phyloP scores from a whole-genome alignment of 2,113 vertebrate genomes.

The Labeo catla region DNA sequence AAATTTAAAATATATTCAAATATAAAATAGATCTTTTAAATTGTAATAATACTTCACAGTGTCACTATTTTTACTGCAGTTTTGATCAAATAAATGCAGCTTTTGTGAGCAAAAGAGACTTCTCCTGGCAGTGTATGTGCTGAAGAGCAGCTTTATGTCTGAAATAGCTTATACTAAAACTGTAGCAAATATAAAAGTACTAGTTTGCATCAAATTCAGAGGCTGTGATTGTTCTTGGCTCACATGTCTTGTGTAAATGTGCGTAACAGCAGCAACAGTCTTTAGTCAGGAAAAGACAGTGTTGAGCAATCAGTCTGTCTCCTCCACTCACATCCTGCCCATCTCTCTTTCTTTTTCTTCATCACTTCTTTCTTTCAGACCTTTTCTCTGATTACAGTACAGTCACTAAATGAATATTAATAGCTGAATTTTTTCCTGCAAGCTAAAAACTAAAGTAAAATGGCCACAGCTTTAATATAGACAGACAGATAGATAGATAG shows the following conservation, averaged over 20 bases:
- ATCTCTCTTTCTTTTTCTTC: constrained; percentile 13
- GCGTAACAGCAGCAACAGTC: constrained; percentile 30
- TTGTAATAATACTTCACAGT: too few species aligned
- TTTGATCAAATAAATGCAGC: background rate
- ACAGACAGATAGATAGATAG: too few species aligned
- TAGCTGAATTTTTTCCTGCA: background rate
- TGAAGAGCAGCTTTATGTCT: background rate
- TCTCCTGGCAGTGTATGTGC: background rate
- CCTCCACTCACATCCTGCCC: constrained; percentile 47
- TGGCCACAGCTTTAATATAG: background rate
- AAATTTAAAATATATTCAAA: too few species aligned
- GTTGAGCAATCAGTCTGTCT: constrained; percentile 58
- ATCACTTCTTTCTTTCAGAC: background rate
- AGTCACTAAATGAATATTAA: background rate
- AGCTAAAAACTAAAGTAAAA: background rate
- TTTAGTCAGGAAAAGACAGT: constrained; percentile 60
- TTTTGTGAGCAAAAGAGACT: too few species aligned
- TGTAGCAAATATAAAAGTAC: background rate
- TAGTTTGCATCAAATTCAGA: background rate
- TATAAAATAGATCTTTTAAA: too few species aligned
- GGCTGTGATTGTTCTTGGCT: background rate
- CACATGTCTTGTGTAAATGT: background rate
- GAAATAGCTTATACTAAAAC: background rate
- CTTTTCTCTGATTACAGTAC: background rate
- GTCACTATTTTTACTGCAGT: too few species aligned